Evolutionary conservation across 2,888 invertebrate species (phyloP).

Genomic region (Athripsodes cinereus): DNA sequence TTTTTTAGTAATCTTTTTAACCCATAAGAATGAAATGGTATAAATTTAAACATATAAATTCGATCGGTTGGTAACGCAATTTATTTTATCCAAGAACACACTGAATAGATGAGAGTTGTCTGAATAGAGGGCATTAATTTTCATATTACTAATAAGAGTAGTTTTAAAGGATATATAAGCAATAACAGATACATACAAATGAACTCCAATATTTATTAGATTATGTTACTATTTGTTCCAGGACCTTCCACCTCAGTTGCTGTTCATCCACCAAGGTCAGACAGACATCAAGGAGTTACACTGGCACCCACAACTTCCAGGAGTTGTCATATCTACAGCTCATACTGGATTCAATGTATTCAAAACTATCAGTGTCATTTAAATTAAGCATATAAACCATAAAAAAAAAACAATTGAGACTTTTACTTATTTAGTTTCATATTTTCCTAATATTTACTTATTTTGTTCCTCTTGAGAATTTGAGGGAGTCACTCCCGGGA

Average conservation of each 20-base stretch:
- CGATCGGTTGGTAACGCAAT: no score
- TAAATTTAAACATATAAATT: no score
- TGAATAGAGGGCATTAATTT: no score
- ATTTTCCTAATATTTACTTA: neutral
- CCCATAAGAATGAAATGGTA: no score
- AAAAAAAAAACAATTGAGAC: slow-evolving; percentile 1
- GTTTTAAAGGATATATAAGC: no score
- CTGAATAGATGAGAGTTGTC: no score
- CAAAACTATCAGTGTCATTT: slow-evolving; percentile 88
- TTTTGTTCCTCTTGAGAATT: neutral
- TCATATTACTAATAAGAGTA: no score
- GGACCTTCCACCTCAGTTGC: slow-evolving; percentile 87
- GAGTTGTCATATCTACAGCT: slow-evolving; percentile 89
- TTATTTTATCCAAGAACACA: no score
- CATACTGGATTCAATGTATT: slow-evolving; percentile 95
- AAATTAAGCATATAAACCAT: slow-evolving; percentile 31
- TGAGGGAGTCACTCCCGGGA: no score
- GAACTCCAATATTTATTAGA: neutral
- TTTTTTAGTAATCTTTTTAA: no score
- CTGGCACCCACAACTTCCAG: slow-evolving; percentile 96
- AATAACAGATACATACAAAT: no score
- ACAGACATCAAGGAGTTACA: slow-evolving; percentile 96
- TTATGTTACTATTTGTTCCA: slow-evolving; percentile 36
- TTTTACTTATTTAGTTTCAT: neutral
- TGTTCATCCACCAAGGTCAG: slow-evolving; percentile 98